Evolutionary conservation across 2,113 vertebrate species (phyloP), one percentile per base, ranked within the genome.

Genomic region (Oncorhynchus mykiss): DNA sequence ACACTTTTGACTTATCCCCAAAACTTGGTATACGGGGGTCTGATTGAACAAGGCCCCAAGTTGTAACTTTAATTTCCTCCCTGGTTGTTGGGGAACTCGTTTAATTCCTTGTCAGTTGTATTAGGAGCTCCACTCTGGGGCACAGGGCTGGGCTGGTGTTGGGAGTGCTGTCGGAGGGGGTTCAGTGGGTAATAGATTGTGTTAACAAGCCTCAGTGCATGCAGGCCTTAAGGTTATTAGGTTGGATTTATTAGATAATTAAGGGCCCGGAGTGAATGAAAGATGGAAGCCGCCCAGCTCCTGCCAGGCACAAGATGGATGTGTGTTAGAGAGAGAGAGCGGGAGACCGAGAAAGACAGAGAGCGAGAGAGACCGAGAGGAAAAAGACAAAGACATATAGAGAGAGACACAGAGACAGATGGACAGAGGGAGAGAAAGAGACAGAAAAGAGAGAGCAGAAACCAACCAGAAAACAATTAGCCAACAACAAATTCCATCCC

Each of bases 231-330:
- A 77, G 74, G 81, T 79, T 83, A 83, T 83, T 83, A 83, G 81
- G 81, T 83, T 75, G 79, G 78, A 83, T 83, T 83, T 83, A 83
- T 83, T 80, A 83, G 81, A 79, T 78, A 83, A 80, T 83, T 83
- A 83, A 79, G 78, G 74, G 24, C 74, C 60, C 65, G 14, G 77
- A 71, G 71, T 80, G 74, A 83, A 83, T 79, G 78, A 79, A 77
- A 70, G 74, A 83, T 83, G 68, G 74, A 73, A 72, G 67, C 45
- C 5, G 67, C 29, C 18, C 72, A 3, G 71, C 59, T 51, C 51
- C 12, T 66, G 77, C 62, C 74, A 68, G 74, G 45, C 20, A 29
- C 34, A 77, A 77, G 77, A 83, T 79, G 27, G 73, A 83, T 79
- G 78, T 18, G 25, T 39, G 66, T 18, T 5, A 25, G 66, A 68